Evolutionary conservation across 2,113 vertebrate genomes (phyloP).

Genomic region (Osmerus eperlanus): DNA sequence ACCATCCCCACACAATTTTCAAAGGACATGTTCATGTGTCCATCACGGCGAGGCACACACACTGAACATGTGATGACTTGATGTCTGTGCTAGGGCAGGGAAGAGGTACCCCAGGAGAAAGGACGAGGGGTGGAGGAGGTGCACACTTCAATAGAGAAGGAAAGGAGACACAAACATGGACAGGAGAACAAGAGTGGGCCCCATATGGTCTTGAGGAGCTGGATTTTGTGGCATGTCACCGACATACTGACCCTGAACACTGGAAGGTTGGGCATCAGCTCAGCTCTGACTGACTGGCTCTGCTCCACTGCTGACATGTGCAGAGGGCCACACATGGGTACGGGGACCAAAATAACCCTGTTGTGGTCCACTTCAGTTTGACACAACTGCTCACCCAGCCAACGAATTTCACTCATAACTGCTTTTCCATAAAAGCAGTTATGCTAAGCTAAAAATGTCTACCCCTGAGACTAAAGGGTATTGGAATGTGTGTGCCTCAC

Average conservation of each 20-base stretch:
- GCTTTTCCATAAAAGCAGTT: conserved; percentile 17
- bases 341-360: conserved; percentile 60
- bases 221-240: conserved; percentile 43
- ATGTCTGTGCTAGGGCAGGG: conserved; percentile 2
- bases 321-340: conserved; percentile 45
- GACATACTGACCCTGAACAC: conserved; percentile 51
- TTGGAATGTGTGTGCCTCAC: not conserved
- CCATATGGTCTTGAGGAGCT: conserved; percentile 56
- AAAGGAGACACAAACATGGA: not conserved
- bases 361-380: conserved; percentile 39
- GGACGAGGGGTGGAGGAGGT: not conserved
- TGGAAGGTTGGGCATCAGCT: conserved; percentile 46
- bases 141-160: not conserved
- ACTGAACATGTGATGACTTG: too few species aligned
- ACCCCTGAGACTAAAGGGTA: not conserved
- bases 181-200: conserved; percentile 30
- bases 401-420: conserved; percentile 19
- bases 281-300: conserved; percentile 53
- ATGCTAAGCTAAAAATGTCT: not conserved
- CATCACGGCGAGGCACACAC: too few species aligned
- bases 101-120: conserved; percentile 20
- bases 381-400: conserved; percentile 33
- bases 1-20: not conserved
- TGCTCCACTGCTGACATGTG: conserved; percentile 58
- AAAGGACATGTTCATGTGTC: not conserved